Percentiles rank a stretch among this genome's conserved stretches.
These are phyloP conservation scores for Rhinichthys klamathensis DNA, from an alignment of 2,113 vertebrate species.

Conservation along the genomic window DNA sequence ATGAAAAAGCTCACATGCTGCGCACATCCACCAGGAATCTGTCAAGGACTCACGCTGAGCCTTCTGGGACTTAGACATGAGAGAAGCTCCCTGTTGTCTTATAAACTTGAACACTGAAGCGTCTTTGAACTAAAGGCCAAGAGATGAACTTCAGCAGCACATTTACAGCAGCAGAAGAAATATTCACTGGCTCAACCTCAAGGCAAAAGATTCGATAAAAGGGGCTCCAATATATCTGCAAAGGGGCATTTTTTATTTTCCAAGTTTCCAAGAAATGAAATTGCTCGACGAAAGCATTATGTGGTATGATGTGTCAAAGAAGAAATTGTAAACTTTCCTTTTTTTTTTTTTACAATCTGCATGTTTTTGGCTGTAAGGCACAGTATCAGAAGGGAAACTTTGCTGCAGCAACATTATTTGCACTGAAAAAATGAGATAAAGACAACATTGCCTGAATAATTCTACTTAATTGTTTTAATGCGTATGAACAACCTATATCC, in stretches of 20 bases:
- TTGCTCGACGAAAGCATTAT: neutral
- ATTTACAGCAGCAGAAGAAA: constrained; percentile 50
- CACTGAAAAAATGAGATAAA: neutral
- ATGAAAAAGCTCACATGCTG: constrained; percentile 20
- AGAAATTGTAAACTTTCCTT: constrained; percentile 12
- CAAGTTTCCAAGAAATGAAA: constrained; percentile 2
- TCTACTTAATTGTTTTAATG: neutral
- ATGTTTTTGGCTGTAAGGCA: neutral
- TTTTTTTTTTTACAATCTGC: constrained; percentile 15
- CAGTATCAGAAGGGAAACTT: neutral
- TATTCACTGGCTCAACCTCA: constrained; percentile 43
- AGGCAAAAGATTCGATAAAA: constrained; percentile 47
- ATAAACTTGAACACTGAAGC: constrained; percentile 35
- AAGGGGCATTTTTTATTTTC: constrained; percentile 52
- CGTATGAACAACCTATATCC: too few species aligned
- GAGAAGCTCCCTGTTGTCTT: constrained; percentile 48
- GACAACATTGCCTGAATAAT: neutral
- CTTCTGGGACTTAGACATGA: constrained; percentile 37
- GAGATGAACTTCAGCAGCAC: constrained; percentile 48
- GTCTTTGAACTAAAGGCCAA: constrained; percentile 57
- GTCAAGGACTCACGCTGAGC: constrained; percentile 34
- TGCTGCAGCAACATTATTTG: neutral
- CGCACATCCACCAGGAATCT: constrained; percentile 30
- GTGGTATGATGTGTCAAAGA: neutral
- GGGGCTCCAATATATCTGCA: constrained; percentile 27